Conservation (phyloP, 2,797 vertebrate genomes). For the Kryptopterus vitreolus region DNA sequence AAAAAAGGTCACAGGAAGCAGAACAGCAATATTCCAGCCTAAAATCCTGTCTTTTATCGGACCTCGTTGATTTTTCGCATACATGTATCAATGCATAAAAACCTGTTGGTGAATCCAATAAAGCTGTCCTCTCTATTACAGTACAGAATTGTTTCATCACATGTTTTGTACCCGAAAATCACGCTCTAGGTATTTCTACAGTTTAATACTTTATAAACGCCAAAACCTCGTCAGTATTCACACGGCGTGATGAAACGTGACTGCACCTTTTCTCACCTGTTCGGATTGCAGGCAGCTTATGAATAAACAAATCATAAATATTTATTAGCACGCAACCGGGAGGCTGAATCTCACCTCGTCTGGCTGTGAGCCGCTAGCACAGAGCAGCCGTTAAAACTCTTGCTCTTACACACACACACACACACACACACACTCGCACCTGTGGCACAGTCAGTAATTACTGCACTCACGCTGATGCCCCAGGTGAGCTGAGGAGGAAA, state of each 20-base stretch:
- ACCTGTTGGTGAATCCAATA: slow-evolving; percentile 32
- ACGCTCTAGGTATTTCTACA: neutral
- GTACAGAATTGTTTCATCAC: slow-evolving; percentile 1
- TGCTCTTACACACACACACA: slow-evolving; percentile 9
- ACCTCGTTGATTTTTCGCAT: neutral
- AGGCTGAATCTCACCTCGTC: slow-evolving; percentile 30
- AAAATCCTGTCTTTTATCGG: neutral
- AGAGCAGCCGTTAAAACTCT: slow-evolving; percentile 34
- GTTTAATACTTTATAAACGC: no score
- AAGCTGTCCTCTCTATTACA: slow-evolving; percentile 24
- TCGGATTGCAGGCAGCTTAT: slow-evolving; percentile 31
- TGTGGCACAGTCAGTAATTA: slow-evolving; percentile 46
- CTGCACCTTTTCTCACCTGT: slow-evolving; percentile 27
- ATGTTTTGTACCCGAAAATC: slow-evolving; percentile 1
- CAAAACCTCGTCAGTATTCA: slow-evolving; percentile 27
- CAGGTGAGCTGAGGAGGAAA: slow-evolving; percentile 30
- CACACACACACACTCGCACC: slow-evolving; percentile 36
- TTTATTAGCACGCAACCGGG: slow-evolving; percentile 38
- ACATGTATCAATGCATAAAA: neutral
- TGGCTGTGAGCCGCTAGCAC: slow-evolving; percentile 31
- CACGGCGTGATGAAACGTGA: slow-evolving; percentile 8
- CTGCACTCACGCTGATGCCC: slow-evolving; percentile 18
- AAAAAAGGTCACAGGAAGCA: slow-evolving; percentile 25
- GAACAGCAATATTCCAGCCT: slow-evolving; percentile 25
- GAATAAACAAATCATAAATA: slow-evolving; percentile 53